Conservation (phyloP, 2,888 invertebrate species). For the Polia nebulosa region DNA sequence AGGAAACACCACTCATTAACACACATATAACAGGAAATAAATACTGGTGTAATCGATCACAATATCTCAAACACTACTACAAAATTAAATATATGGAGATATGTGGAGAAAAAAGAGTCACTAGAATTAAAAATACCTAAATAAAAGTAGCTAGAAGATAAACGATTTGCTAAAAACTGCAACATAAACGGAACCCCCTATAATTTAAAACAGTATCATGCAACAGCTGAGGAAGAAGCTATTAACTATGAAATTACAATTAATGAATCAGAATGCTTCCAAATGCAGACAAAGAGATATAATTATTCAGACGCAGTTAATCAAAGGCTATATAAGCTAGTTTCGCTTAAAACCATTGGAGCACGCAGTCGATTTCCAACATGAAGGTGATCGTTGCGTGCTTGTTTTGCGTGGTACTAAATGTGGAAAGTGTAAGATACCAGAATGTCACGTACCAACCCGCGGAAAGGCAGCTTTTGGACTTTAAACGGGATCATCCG, state of each 20-base stretch:
- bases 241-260: neutral
- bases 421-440: slow-evolving; percentile 43
- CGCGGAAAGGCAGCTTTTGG: slow-evolving; percentile 69
- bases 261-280: neutral
- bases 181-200: slow-evolving; percentile 24
- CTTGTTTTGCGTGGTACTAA: slow-evolving; percentile 30
- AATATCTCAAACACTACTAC: neutral
- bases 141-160: neutral
- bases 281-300: neutral
- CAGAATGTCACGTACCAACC: slow-evolving; percentile 66
- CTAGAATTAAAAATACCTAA: neutral
- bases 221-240: neutral
- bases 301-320: slow-evolving; percentile 17
- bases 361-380: slow-evolving; percentile 20
- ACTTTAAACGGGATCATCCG: slow-evolving; percentile 73
- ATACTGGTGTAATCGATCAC: neutral
- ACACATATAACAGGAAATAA: too few species aligned
- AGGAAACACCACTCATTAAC: neutral
- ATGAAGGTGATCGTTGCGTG: slow-evolving; percentile 52
- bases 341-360: neutral
- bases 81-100: neutral
- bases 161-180: neutral
- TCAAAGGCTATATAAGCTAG: slow-evolving; percentile 27
- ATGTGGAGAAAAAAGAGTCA: neutral
- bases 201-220: neutral